phyloP scores from a whole-genome alignment of 2,888 invertebrate species.

The Plemyria rubiginata region DNA sequence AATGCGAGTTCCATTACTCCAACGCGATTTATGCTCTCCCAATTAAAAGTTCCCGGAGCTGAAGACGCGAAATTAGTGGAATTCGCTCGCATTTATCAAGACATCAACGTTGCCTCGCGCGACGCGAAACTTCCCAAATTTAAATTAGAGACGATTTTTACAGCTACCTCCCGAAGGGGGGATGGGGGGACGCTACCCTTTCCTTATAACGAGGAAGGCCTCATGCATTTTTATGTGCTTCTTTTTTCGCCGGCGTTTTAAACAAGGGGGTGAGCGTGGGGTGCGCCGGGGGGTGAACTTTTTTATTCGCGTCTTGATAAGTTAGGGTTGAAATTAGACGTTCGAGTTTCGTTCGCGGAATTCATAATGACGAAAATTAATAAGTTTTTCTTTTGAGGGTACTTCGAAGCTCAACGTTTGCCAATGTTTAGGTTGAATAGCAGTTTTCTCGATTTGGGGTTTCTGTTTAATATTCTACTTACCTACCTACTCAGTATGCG shows the following conservation, averaged over 20 bases:
- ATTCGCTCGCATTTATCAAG: slow-evolving; percentile 83
- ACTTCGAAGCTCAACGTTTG: slow-evolving; percentile 64
- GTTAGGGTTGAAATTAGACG: slow-evolving; percentile 86
- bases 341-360: slow-evolving; percentile 85
- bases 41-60: slow-evolving; percentile 82
- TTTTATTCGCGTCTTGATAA: slow-evolving; percentile 86
- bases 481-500: slow-evolving; percentile 13
- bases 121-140: slow-evolving; percentile 84
- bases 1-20: slow-evolving; percentile 75
- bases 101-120: slow-evolving; percentile 81
- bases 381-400: slow-evolving; percentile 83
- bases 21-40: slow-evolving; percentile 77
- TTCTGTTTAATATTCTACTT: slow-evolving; percentile 35
- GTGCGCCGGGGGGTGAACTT: slow-evolving; percentile 80
- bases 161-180: slow-evolving; percentile 79
- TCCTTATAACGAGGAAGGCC: slow-evolving; percentile 86
- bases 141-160: slow-evolving; percentile 86
- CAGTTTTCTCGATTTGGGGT: slow-evolving; percentile 34
- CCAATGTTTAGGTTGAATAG: slow-evolving; percentile 52
- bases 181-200: slow-evolving; percentile 79
- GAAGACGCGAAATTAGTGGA: slow-evolving; percentile 82
- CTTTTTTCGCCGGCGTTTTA: slow-evolving; percentile 86
- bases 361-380: slow-evolving; percentile 85
- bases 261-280: slow-evolving; percentile 84
- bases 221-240: slow-evolving; percentile 86